phyloP scores from a whole-genome alignment of 2,888 invertebrate species.

The Cynaeus angustus region DNA sequence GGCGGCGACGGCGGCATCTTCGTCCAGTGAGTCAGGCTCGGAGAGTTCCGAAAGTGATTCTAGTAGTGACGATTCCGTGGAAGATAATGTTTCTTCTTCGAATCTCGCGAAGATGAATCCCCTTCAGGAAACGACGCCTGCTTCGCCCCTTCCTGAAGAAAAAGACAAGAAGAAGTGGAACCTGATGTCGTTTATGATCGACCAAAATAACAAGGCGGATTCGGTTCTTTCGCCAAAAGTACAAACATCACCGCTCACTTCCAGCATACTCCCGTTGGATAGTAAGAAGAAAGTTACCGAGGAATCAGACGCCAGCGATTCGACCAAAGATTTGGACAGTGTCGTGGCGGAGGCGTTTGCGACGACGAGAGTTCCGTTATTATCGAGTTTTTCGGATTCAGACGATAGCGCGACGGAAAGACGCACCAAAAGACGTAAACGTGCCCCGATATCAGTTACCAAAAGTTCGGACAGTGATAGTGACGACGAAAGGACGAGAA shows the following conservation, averaged over 20 bases:
- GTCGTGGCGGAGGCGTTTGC: conserved; percentile 73
- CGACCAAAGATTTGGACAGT: conserved; percentile 74
- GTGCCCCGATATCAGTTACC: conserved; percentile 55
- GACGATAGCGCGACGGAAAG: conserved; percentile 61
- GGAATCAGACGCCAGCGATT: conserved; percentile 72
- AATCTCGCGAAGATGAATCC: conserved; percentile 54
- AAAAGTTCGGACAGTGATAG: conserved; percentile 56
- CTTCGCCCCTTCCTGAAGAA: conserved; percentile 70
- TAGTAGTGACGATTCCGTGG: conserved; percentile 74
- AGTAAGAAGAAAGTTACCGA: conserved; percentile 55
- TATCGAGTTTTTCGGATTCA: conserved; percentile 78
- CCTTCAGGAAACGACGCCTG: conserved; percentile 61
- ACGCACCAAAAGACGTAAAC: conserved; percentile 52
- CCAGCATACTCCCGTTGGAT: conserved; percentile 53
- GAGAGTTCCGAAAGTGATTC: conserved; percentile 75
- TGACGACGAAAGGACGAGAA: conserved; percentile 63
- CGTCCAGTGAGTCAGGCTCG: conserved; percentile 78
- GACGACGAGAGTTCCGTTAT: conserved; percentile 67
- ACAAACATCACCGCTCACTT: conserved; percentile 55
- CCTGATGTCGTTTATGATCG: conserved; percentile 70
- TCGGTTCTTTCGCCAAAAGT: conserved; percentile 54
- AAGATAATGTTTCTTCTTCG: conserved; percentile 65
- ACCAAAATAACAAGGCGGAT: conserved; percentile 52
- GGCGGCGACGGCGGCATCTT: conserved; percentile 63
- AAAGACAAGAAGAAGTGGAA: conserved; percentile 68